Evolutionary conservation across 2,888 invertebrate species (phyloP).

Genomic region (Spodoptera littoralis): DNA sequence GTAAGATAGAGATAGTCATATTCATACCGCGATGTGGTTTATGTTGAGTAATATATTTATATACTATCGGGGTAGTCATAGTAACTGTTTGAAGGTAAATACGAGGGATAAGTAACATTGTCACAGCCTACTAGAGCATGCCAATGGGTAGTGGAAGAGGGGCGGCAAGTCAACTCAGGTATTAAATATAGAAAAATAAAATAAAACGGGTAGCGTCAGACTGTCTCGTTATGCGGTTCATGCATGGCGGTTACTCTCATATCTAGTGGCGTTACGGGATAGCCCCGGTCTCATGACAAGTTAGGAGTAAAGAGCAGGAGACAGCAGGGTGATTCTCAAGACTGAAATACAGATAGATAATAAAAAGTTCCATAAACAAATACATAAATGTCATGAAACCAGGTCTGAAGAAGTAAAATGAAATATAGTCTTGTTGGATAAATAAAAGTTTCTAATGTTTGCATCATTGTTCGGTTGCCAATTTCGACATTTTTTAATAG

Average conservation of each 20-base stretch:
- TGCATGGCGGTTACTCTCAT: conserved; percentile 76
- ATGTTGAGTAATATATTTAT: conserved; percentile 75
- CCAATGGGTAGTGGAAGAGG: conserved; percentile 72
- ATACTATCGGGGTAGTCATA: conserved; percentile 79
- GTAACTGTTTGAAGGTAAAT: conserved; percentile 84
- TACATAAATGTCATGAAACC: conserved; percentile 81
- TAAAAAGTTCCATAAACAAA: conserved; percentile 49
- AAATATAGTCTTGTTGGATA: conserved; percentile 72
- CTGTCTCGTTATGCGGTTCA: conserved; percentile 75
- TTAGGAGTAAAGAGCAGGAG: conserved; percentile 50
- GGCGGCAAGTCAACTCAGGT: conserved; percentile 79
- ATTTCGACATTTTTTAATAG: conserved; percentile 48
- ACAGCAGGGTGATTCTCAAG: conserved; percentile 50
- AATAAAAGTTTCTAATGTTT: conserved; percentile 72
- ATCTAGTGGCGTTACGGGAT: conserved; percentile 67
- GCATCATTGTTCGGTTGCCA: conserved; percentile 79
- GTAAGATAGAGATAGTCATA: conserved; percentile 84
- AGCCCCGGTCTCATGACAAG: conserved; percentile 80
- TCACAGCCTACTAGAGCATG: conserved; percentile 87
- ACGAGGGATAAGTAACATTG: conserved; percentile 87
- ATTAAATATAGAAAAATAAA: conserved; percentile 61
- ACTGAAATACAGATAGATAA: conserved; percentile 57
- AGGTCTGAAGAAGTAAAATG: conserved; percentile 70
- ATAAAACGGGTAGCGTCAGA: conserved; percentile 81
- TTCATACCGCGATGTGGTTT: conserved; percentile 84